phyloP scores from a whole-genome alignment of 2,113 vertebrate species.

The Prietella phreatophila region DNA sequence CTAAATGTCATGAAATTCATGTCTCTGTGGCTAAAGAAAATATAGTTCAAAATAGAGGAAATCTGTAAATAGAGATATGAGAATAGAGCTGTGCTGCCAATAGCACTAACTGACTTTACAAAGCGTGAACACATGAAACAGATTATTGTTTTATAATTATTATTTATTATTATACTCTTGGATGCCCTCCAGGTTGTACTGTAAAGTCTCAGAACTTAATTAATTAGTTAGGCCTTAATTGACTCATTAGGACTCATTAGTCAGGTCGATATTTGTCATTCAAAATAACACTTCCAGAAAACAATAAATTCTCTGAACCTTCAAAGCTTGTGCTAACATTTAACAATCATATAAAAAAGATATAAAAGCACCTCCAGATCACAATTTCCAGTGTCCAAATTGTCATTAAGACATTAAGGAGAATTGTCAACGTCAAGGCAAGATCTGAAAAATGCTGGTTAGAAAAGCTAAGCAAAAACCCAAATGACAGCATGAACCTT shows the following conservation, averaged over 20 bases:
- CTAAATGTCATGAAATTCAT: slow-evolving; percentile 52
- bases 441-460: background rate
- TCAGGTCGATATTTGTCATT: background rate
- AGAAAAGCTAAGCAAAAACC: background rate
- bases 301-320: background rate
- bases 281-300: background rate
- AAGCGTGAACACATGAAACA: background rate
- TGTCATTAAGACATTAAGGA: background rate
- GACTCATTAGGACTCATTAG: background rate
- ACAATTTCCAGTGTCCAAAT: background rate
- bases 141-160: slow-evolving; percentile 23
- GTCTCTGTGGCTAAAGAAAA: slow-evolving; percentile 5
- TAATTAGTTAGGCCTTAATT: background rate
- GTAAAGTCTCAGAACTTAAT: background rate
- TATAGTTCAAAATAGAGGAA: background rate
- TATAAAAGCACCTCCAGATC: background rate
- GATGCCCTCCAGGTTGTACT: background rate
- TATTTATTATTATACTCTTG: background rate
- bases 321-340: background rate
- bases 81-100: slow-evolving; percentile 3
- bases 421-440: background rate
- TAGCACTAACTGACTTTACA: background rate
- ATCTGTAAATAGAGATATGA: background rate
- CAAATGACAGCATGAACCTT: background rate
- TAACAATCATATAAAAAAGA: background rate